phyloP scores from a whole-genome alignment of 2,113 vertebrate species.

The Pontoporia blainvillei region DNA sequence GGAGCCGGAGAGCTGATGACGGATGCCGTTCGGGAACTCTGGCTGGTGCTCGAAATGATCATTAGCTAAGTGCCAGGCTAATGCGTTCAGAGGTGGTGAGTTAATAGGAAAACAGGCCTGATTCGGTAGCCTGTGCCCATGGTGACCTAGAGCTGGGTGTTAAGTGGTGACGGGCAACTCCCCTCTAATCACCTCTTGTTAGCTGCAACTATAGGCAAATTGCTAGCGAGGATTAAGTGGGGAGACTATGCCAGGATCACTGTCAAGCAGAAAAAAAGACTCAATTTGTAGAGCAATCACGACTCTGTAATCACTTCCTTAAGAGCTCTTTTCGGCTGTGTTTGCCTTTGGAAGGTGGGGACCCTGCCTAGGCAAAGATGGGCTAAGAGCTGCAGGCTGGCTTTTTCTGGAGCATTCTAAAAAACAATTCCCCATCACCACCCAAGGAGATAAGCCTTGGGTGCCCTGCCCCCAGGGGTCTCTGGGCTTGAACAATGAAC shows the following conservation, averaged over 20 bases:
- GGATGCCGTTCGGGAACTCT: constrained; percentile 36
- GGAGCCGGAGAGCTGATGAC: constrained; percentile 33
- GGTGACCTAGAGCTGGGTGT: constrained; percentile 72
- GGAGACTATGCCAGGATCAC: constrained; percentile 84
- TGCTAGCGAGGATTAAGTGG: constrained; percentile 84
- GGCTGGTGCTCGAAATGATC: constrained; percentile 53
- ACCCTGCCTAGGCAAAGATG: constrained; percentile 28
- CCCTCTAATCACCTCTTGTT: constrained; percentile 83
- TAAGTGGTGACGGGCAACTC: constrained; percentile 77
- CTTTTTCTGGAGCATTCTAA: not conserved
- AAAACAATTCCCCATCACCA: not conserved
- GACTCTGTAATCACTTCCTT: constrained; percentile 82
- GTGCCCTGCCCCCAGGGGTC: not conserved
- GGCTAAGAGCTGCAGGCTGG: not conserved
- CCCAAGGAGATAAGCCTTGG: not conserved
- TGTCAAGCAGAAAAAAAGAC: constrained; percentile 85
- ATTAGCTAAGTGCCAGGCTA: constrained; percentile 75
- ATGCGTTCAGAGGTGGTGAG: constrained; percentile 76
- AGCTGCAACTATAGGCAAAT: constrained; percentile 85
- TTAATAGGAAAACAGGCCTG: constrained; percentile 80
- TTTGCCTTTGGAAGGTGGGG: constrained; percentile 50
- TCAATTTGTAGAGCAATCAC: constrained; percentile 83
- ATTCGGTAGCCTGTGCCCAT: constrained; percentile 72
- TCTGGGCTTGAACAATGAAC: constrained; percentile 1
- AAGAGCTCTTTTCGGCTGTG: constrained; percentile 74